These are phyloP conservation scores for Brachionus sp. DNA, from an alignment of 1,140 invertebrate genomes.

Conservation along the genomic window DNA sequence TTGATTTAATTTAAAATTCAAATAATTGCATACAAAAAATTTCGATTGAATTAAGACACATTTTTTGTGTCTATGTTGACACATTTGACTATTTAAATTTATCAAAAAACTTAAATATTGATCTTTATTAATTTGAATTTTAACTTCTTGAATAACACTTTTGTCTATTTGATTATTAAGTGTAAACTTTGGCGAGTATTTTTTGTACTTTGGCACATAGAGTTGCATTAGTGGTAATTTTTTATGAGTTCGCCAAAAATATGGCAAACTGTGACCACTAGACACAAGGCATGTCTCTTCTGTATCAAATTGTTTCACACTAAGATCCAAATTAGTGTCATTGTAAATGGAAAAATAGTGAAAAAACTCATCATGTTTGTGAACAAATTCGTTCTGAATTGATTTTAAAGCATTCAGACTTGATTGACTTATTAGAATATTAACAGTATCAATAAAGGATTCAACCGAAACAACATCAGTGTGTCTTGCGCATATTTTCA, in stretches of 20 bases:
- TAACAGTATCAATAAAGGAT: not conserved
- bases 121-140: not conserved
- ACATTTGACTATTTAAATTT: constrained; percentile 4
- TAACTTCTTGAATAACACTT: constrained; percentile 28
- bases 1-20: not conserved
- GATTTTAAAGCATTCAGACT: not conserved
- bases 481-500: not conserved
- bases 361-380: not conserved
- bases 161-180: not conserved
- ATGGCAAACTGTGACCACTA: not conserved
- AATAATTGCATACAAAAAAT: constrained; percentile 40
- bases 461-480: not conserved
- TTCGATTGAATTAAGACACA: constrained; percentile 17
- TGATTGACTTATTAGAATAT: not conserved
- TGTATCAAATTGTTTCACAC: constrained; percentile 32
- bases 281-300: not conserved
- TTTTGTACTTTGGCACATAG: constrained; percentile 26
- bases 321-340: constrained; percentile 11
- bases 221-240: constrained; percentile 33
- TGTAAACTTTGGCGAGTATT: not conserved
- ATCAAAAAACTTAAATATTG: constrained; percentile 1
- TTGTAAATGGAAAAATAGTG: constrained; percentile 22
- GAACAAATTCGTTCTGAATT: not conserved
- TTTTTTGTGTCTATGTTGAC: not conserved
- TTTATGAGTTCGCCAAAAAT: constrained; percentile 42